Evolutionary conservation across 1,140 invertebrate species (phyloP).

Genomic region (Intoshia linei): DNA sequence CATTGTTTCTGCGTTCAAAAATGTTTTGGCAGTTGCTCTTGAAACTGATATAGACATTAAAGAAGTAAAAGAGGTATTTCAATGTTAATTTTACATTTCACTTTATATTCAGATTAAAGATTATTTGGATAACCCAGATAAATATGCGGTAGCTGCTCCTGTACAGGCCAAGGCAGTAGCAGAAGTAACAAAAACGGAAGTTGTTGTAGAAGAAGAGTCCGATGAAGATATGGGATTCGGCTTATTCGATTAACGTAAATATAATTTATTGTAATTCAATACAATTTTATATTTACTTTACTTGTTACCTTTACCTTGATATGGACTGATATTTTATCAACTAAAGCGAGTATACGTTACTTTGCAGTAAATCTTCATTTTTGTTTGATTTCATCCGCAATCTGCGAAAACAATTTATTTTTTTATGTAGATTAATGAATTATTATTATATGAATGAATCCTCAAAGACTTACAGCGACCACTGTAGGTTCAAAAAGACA

Average conservation of each 20-base stretch:
- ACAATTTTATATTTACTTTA: too few relatives aligned
- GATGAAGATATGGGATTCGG: constrained; percentile 64
- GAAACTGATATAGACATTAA: constrained; percentile 72
- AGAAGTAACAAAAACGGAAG: constrained; percentile 33
- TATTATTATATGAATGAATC: too few relatives aligned
- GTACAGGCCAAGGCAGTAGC: constrained; percentile 27
- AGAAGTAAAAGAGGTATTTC: constrained; percentile 46
- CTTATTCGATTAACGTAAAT: constrained; percentile 22
- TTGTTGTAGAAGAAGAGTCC: constrained; percentile 31
- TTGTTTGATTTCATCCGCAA: too few relatives aligned
- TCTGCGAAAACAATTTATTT: too few relatives aligned
- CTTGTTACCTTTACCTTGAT: too few relatives aligned
- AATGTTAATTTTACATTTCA: background rate
- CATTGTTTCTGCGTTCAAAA: constrained; percentile 86
- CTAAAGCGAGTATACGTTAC: too few relatives aligned
- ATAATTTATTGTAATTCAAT: too few relatives aligned
- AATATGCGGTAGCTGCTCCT: constrained; percentile 40
- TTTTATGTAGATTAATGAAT: too few relatives aligned
- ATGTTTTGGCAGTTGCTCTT: constrained; percentile 68
- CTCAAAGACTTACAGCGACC: too few relatives aligned
- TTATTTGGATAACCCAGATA: constrained; percentile 45
- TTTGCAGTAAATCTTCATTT: too few relatives aligned
- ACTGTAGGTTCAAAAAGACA: too few relatives aligned
- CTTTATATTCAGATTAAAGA: constrained; percentile 19
- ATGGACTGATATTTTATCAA: too few relatives aligned